phyloP scores from a whole-genome alignment of 2,888 invertebrate species.

The Chrysomela aeneicollis region DNA sequence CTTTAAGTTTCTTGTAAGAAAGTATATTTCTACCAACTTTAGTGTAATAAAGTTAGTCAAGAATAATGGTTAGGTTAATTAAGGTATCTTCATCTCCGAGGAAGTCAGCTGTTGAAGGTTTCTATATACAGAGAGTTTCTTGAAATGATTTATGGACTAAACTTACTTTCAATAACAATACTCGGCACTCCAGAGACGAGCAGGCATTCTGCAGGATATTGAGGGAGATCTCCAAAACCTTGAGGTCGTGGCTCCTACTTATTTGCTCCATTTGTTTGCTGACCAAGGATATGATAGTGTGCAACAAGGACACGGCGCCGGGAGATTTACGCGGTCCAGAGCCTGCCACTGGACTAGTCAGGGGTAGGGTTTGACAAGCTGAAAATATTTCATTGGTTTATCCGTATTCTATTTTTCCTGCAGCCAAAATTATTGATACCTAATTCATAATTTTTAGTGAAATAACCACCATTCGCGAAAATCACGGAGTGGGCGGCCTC shows the following conservation, averaged over 20 bases:
- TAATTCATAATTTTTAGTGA: too few relatives aligned
- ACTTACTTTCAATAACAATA: slow-evolving; percentile 68
- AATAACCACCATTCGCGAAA: too few relatives aligned
- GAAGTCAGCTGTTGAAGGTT: too few relatives aligned
- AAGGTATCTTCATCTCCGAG: too few relatives aligned
- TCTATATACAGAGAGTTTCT: background rate
- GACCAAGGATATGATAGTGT: slow-evolving; percentile 62
- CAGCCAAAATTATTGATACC: too few relatives aligned
- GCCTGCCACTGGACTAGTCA: slow-evolving; percentile 64
- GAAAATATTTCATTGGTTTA: slow-evolving; percentile 36
- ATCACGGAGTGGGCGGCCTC: too few relatives aligned
- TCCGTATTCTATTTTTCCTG: too few relatives aligned
- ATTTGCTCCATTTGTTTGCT: slow-evolving; percentile 64
- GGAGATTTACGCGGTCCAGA: slow-evolving; percentile 64
- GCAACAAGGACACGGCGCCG: slow-evolving; percentile 63
- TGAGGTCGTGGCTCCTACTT: slow-evolving; percentile 60
- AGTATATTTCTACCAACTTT: too few relatives aligned
- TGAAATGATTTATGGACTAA: background rate
- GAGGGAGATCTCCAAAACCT: slow-evolving; percentile 62
- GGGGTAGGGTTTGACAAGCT: slow-evolving; percentile 65
- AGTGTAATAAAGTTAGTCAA: too few relatives aligned
- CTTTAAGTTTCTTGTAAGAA: too few relatives aligned
- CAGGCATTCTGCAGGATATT: slow-evolving; percentile 65
- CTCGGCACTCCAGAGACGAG: slow-evolving; percentile 68
- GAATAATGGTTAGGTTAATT: too few relatives aligned